These are phyloP conservation scores for Volucella inanis DNA, from an alignment of 2,888 invertebrate genomes.

Conservation along the genomic window DNA sequence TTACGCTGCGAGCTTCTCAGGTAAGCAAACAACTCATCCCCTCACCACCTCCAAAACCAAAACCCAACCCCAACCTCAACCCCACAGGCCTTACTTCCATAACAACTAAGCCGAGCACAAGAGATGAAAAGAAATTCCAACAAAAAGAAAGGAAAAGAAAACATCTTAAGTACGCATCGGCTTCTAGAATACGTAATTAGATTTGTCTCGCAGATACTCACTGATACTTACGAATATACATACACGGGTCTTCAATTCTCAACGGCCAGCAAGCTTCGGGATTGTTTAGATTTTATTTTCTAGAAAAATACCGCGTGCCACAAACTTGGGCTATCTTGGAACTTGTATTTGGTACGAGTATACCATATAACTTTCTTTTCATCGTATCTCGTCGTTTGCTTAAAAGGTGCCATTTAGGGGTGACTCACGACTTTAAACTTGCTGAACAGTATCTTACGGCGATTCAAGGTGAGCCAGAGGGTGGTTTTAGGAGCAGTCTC, in stretches of 20 bases:
- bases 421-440: constrained; percentile 45
- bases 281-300: constrained; percentile 58
- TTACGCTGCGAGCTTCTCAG: constrained; percentile 37
- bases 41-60: neutral
- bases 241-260: constrained; percentile 14
- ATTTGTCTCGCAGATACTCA: neutral
- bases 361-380: constrained; percentile 56
- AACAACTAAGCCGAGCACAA: neutral
- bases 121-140: neutral
- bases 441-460: constrained; percentile 37
- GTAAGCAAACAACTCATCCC: constrained; percentile 37
- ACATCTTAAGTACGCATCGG: constrained; percentile 48
- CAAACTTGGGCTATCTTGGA: neutral
- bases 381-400: constrained; percentile 37
- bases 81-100: constrained; percentile 24
- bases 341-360: constrained; percentile 28
- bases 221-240: no score
- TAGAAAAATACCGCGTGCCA: constrained; percentile 36
- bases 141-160: constrained; percentile 33
- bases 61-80: neutral
- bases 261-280: constrained; percentile 43
- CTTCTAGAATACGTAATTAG: constrained; percentile 70
- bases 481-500: neutral
- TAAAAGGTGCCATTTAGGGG: constrained; percentile 34
- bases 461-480: constrained; percentile 33